Percentiles rank a stretch among this genome's conserved stretches.
These are phyloP conservation scores for Sciaenops ocellatus DNA, from an alignment of 2,797 vertebrate species.

Conservation along the genomic window DNA sequence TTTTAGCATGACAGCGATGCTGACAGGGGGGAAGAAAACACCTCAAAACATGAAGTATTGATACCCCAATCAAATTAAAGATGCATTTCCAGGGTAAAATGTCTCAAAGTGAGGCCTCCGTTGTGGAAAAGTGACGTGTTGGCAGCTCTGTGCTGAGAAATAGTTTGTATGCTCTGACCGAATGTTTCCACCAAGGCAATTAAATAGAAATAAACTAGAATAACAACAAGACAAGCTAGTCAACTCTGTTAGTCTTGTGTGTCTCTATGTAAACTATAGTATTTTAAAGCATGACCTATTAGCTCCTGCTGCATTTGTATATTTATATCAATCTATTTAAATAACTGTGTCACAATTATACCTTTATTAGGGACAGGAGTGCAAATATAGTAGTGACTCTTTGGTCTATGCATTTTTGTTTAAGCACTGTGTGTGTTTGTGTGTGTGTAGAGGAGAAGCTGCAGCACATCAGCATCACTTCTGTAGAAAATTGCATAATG, in stretches of 20 bases:
- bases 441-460: background rate
- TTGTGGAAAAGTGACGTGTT: conserved; percentile 30
- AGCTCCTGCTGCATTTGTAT: background rate
- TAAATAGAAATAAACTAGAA: background rate
- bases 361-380: background rate
- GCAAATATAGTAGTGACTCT: background rate
- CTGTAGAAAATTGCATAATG: conserved; percentile 22
- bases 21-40: conserved; percentile 22
- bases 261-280: background rate
- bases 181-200: background rate
- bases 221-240: background rate
- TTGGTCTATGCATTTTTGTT: background rate
- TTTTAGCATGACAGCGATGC: conserved; percentile 51
- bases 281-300: background rate
- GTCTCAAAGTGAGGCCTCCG: conserved; percentile 20
- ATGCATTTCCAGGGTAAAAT: conserved; percentile 31
- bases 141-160: conserved; percentile 13
- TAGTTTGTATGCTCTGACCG: conserved; percentile 5
- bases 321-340: background rate
- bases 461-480: background rate
- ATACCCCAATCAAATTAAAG: conserved; percentile 57
- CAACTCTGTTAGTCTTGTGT: background rate
- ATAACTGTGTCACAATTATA: background rate
- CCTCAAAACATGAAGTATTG: conserved; percentile 55
- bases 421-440: background rate